Base-by-base conservation (phyloP, 2,797 vertebrate species). In the Sebastes steindachneri region DNA sequence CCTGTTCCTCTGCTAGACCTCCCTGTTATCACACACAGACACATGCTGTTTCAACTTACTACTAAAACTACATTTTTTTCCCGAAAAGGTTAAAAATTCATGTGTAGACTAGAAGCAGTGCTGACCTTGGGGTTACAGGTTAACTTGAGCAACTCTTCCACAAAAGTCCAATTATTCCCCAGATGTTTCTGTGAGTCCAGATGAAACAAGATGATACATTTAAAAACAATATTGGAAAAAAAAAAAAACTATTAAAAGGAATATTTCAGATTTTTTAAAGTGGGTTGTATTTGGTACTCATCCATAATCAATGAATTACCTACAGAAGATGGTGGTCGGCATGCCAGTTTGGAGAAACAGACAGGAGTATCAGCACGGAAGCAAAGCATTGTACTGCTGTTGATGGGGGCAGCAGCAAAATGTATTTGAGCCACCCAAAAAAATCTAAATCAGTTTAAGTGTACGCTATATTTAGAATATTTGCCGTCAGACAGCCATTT, bases 161-260 rank as follows among this genome's bases (percentile, higher is more conserved):
- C 96, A 92, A 97, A 98, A 71, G 89, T 95, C 98, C 98, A 99
- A 79, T 99, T 97, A 82, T 97, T 96, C 65, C 95, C 94, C 71
- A 96, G 92, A 73, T 91, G 86, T 87, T 96, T 97, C 98, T 99
- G 94, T 79, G 92, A 81, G 21, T 21, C 37, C 9, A 79, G 11
- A 69, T 41, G 60, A 75, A 65, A 31, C 2, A 21, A 17, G 5
- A 68, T 10, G 3, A 68, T 9, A 35, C 14, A 68, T 54, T 72
- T 14, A 23, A 41, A 68, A 81, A 73, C 21, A 64, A n/a, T 14
- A 70, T 1, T 4, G 1, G 25, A 41, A n/a, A 60, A 60, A 45
- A 15, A 33, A 6, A 37, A 15, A 15, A 41, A 5, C 4, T 37
- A 37, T 14, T 37, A 14, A 37, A 14, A 37, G 35, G 35, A 14